phyloP scores from a whole-genome alignment of 2,113 vertebrate species.

The Dasyornis broadbenti region DNA sequence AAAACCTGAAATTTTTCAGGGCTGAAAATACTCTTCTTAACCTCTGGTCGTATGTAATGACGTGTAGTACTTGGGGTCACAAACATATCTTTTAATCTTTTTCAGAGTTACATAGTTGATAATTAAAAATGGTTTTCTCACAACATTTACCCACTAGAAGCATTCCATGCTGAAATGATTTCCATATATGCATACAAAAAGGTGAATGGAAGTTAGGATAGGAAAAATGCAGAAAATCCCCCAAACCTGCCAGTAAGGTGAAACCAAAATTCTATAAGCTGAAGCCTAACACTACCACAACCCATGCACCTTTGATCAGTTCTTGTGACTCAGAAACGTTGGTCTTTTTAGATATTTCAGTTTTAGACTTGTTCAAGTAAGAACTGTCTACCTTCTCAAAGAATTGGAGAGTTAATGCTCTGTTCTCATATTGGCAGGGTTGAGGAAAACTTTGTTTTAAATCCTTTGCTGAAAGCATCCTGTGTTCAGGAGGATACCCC shows the following conservation, averaged over 20 bases:
- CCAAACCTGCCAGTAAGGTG: not conserved
- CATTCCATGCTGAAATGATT: not conserved
- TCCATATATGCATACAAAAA: not conserved
- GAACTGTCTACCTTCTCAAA: not conserved
- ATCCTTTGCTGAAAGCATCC: not conserved
- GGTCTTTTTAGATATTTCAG: not conserved
- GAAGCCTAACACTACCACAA: not conserved
- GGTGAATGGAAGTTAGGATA: not conserved
- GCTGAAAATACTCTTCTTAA: not conserved
- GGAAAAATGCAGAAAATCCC: not conserved
- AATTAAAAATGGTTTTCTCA: not conserved
- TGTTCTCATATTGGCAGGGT: not conserved
- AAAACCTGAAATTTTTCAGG: not conserved
- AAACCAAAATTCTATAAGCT: not conserved
- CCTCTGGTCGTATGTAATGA: not conserved
- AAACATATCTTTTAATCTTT: not conserved
- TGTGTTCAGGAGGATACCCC: not conserved
- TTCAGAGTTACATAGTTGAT: not conserved
- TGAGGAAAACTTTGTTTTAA: not conserved
- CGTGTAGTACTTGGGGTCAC: not conserved
- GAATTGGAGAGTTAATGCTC: not conserved
- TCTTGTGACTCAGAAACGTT: not conserved
- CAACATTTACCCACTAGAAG: not conserved
- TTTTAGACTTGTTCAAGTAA: not conserved
- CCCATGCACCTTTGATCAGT: not conserved